Conservation (phyloP, 2,888 invertebrate species). For the Lutraria lutraria region DNA sequence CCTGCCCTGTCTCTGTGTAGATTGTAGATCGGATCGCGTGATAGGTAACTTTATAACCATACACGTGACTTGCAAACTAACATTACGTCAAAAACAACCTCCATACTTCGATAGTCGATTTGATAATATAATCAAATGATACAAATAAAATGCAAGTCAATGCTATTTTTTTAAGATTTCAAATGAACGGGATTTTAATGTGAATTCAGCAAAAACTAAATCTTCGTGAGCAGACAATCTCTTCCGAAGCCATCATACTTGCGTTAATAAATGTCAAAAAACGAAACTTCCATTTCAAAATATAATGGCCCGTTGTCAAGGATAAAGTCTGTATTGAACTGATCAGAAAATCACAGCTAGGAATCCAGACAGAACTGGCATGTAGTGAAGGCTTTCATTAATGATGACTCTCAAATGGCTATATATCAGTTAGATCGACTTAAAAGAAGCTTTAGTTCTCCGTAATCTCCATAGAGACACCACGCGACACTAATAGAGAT, state of each 20-base stretch:
- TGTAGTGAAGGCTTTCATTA: background rate
- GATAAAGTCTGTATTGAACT: background rate
- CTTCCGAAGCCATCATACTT: background rate
- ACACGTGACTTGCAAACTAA: background rate
- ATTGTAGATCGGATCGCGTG: background rate
- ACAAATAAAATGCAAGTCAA: background rate
- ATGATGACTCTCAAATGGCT: constrained; percentile 7
- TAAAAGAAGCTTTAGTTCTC: background rate
- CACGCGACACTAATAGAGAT: background rate
- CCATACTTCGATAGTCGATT: background rate
- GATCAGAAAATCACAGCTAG: background rate
- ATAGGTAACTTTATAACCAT: background rate
- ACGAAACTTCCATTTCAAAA: constrained; percentile 3
- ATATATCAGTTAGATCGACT: background rate
- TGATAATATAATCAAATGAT: background rate
- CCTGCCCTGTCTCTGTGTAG: background rate
- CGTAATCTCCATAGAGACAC: background rate
- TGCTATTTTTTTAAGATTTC: background rate
- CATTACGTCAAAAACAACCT: background rate
- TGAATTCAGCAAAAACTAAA: background rate
- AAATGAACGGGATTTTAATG: background rate
- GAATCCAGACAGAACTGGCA: background rate
- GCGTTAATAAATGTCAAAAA: background rate
- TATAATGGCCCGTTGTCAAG: background rate
- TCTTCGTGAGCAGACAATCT: background rate